These are phyloP conservation scores for Druon quercuslanigerum DNA, from an alignment of 1,140 invertebrate genomes.

Conservation along the genomic window DNA sequence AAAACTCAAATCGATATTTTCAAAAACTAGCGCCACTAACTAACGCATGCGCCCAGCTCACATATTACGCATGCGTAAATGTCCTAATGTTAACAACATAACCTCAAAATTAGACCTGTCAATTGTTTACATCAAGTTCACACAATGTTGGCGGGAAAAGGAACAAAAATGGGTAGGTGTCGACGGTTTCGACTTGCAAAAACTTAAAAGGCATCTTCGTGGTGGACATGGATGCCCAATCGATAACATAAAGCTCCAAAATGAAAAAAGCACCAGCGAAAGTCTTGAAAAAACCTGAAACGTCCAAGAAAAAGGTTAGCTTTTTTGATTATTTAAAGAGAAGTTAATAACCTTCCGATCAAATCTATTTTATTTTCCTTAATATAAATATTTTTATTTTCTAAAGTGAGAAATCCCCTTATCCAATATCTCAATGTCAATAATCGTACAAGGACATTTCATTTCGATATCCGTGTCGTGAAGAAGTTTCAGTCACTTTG, in stretches of 20 bases:
- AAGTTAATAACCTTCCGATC: not conserved
- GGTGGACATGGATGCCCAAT: not conserved
- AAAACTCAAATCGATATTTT: too few relatives aligned
- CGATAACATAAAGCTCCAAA: not conserved
- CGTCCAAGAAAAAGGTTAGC: not conserved
- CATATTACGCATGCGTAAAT: not conserved
- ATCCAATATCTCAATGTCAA: not conserved
- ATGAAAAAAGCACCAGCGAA: not conserved
- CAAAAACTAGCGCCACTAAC: too few relatives aligned
- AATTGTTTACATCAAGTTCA: not conserved
- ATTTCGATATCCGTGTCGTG: not conserved
- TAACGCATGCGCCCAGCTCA: not conserved
- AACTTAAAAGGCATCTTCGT: not conserved
- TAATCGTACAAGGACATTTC: not conserved
- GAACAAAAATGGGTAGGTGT: not conserved
- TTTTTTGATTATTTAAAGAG: not conserved
- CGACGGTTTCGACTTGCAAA: not conserved
- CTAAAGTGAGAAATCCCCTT: not conserved
- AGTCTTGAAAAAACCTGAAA: too few relatives aligned
- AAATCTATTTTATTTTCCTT: not conserved
- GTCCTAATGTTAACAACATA: not conserved
- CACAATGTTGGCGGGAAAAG: constrained; percentile 5
- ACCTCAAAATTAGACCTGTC: not conserved
- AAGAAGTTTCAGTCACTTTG: not conserved
- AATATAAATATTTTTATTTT: not conserved